Base-by-base conservation (phyloP, 1,140 invertebrate species). In the Heliconius congener region DNA sequence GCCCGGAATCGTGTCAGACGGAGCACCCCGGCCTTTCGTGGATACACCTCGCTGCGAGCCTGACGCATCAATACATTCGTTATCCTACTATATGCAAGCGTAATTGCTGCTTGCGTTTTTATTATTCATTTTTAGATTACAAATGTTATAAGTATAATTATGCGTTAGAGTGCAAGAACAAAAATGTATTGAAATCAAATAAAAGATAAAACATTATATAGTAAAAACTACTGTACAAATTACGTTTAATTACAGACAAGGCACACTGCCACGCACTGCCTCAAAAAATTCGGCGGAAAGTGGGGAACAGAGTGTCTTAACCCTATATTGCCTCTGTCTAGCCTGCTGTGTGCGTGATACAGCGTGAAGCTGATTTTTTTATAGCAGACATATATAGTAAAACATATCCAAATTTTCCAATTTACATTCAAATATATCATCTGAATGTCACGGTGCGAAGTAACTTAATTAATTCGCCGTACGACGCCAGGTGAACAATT, bases 1-100 rank as follows among this genome's bases (percentile, higher is more conserved):
- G 93, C 93, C 91, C 86, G 85, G 87, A 93, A 92, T 88, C 93
- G 87, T 94, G 92, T 93, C 93, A 90, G 87, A 88, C 90, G 81
- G 85, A 88, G 84, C 89, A 87, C 84, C 88, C 88, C 88, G 86
- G 86, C 86, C 89, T 91, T 88, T 87, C 87, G 87, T 88, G 86
- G 85, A 86, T 88, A 91, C 89, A 90, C 87, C 88, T 91, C 83
- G 82, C 83, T 82, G 82, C 75, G 81, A 83, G 86, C 85, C 87
- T 85, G 85, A 88, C 90, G 90, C 91, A 91, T 93, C 88, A 89
- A 92, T 91, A 92, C 87, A 89, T 87, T 89, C 83, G 85, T 90
- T 86, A 88, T 13, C 42, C 42, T 46, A 46, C 85, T 82, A 85
- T 82, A 86, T 88, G 84, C 84, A 87, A 79, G 81, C 84, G 82